phyloP scores from a whole-genome alignment of 23 tunicate genomes.

The Halocynthia roretzi region DNA sequence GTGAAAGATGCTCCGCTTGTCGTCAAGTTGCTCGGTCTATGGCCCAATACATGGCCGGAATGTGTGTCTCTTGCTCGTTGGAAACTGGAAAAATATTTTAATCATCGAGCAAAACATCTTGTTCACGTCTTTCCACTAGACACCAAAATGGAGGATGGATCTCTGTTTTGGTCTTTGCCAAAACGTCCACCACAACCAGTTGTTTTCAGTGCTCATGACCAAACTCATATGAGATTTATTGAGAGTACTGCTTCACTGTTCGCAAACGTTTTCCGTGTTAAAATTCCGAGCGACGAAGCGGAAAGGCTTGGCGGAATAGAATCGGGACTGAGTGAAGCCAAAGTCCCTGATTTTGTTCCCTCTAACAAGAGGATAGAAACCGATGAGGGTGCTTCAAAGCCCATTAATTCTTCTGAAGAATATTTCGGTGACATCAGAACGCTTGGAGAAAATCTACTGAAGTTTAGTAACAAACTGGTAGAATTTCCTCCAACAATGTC shows the following conservation, averaged over 20 bases:
- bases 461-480: background rate
- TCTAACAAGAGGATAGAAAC: background rate
- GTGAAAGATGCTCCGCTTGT: constrained; percentile 3
- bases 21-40: background rate
- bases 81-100: constrained; percentile 11
- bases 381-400: constrained; percentile 7
- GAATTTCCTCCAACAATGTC: background rate
- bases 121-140: constrained; percentile 15
- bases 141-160: constrained; percentile 14
- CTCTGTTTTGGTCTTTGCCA: constrained; percentile 22
- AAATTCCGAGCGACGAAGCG: background rate
- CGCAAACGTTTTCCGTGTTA: background rate
- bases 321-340: background rate
- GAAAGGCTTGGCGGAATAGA: background rate
- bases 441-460: background rate
- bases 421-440: background rate
- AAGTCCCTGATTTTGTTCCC: constrained; percentile 6
- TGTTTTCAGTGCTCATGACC: constrained; percentile 5
- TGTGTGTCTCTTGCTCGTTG: constrained; percentile 4
- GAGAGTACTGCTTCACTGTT: constrained; percentile 7
- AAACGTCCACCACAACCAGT: constrained; percentile 23
- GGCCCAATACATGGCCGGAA: constrained; percentile 1
- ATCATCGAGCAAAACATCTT: constrained; percentile 17
- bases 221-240: constrained; percentile 14
- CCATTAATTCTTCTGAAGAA: background rate